Conservation (phyloP, 2,888 invertebrate genomes). For the Lypha dubia region DNA sequence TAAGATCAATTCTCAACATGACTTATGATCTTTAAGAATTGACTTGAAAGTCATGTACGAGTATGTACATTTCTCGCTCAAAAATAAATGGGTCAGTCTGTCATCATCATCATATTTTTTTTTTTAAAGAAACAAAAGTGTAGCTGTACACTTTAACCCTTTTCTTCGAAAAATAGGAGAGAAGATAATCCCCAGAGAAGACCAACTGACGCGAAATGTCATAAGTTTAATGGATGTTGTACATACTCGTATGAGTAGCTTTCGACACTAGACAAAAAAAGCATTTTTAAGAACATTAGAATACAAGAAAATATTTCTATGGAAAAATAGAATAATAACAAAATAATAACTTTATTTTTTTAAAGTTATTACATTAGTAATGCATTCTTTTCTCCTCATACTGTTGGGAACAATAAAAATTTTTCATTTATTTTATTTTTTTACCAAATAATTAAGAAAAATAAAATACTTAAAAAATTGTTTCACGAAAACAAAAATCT, state of each 20-base stretch:
- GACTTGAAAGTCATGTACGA: background rate
- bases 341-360: background rate
- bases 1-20: background rate
- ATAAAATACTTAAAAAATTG: background rate
- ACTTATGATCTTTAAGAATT: background rate
- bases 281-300: slow-evolving; percentile 6
- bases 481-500: background rate
- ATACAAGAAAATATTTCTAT: background rate
- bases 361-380: slow-evolving; percentile 28
- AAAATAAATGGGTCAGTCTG: slow-evolving; percentile 55
- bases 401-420: slow-evolving; percentile 12
- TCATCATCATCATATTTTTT: slow-evolving; percentile 23
- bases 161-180: background rate
- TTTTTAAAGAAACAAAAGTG: background rate
- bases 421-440: background rate
- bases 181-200: background rate
- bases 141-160: slow-evolving; percentile 34
- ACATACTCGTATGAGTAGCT: background rate
- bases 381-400: slow-evolving; percentile 14
- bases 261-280: background rate
- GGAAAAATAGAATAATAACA: slow-evolving; percentile 11
- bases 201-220: slow-evolving; percentile 50
- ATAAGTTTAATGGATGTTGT: slow-evolving; percentile 48
- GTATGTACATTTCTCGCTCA: no score
- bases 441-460: background rate